Evolutionary conservation across 2,797 vertebrate genomes (phyloP).

Genomic region (Mus caroli): DNA sequence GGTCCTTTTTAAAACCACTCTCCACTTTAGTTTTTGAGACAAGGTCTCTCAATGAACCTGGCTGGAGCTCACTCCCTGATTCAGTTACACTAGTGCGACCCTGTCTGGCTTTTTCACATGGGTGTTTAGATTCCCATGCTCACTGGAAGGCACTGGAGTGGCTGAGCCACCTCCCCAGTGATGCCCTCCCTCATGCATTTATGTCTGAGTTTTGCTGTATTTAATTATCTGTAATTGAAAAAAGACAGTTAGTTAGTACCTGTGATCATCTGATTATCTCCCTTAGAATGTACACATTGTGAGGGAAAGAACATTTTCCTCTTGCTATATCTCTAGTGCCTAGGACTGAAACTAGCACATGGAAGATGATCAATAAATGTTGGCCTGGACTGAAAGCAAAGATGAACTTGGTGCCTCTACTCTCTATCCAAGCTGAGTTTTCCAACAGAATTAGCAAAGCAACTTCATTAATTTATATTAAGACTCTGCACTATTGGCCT

Average conservation of each 20-base stretch:
- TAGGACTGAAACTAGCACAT: neutral
- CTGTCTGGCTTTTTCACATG: neutral
- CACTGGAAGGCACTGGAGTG: neutral
- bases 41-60: neutral
- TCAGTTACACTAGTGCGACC: neutral
- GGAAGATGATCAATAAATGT: neutral
- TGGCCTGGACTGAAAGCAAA: neutral
- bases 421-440: neutral
- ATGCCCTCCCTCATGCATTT: neutral
- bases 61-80: neutral
- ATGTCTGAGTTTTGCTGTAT: neutral
- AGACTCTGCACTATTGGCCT: neutral
- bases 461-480: conserved; percentile 19
- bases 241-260: neutral
- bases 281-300: neutral
- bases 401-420: neutral
- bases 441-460: conserved; percentile 32
- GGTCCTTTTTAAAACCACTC: neutral
- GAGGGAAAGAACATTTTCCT: neutral
- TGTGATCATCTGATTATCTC: neutral
- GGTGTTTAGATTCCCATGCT: neutral
- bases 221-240: neutral
- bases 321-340: neutral
- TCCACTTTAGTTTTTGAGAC: neutral
- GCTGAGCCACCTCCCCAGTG: neutral